Percentiles rank a stretch among this genome's conserved stretches.
Conservation (phyloP, 2,888 invertebrate genomes). For the Agrotis ipsilon region DNA sequence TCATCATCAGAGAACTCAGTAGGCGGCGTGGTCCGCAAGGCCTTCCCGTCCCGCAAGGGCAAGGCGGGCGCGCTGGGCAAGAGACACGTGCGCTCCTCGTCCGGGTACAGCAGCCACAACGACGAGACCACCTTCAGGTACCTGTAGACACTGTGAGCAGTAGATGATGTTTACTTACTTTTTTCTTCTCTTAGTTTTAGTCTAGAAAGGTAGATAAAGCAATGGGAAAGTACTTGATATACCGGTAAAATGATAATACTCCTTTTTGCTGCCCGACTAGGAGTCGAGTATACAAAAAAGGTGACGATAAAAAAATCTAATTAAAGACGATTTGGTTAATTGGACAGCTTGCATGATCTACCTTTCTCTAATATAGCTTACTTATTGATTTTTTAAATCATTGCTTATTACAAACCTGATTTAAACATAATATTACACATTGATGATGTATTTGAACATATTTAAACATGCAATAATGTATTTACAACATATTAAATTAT, state of each 20-base stretch:
- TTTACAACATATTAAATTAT: neutral
- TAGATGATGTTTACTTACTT: slow-evolving; percentile 58
- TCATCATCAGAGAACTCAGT: slow-evolving; percentile 95
- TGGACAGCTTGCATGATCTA: slow-evolving; percentile 3
- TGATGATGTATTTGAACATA: neutral
- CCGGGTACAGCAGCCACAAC: slow-evolving; percentile 96
- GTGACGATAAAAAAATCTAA: too few relatives aligned
- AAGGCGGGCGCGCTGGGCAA: slow-evolving; percentile 93
- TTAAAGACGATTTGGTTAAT: too few relatives aligned
- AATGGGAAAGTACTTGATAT: neutral
- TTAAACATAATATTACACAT: neutral
- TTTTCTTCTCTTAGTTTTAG: slow-evolving; percentile 35
- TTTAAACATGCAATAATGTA: neutral
- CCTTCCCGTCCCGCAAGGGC: slow-evolving; percentile 93
- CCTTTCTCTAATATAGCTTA: slow-evolving; percentile 6
- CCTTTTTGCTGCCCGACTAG: too few relatives aligned
- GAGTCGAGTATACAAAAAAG: too few relatives aligned
- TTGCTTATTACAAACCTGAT: neutral
- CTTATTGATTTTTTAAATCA: neutral
- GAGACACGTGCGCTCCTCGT: slow-evolving; percentile 94
- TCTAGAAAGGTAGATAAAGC: slow-evolving; percentile 14
- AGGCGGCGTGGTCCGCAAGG: slow-evolving; percentile 93
- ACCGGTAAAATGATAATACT: too few relatives aligned
- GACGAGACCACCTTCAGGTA: slow-evolving; percentile 96
- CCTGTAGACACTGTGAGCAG: slow-evolving; percentile 63